Conservation (phyloP, 2,797 vertebrate species). For the Lateolabrax maculatus region DNA sequence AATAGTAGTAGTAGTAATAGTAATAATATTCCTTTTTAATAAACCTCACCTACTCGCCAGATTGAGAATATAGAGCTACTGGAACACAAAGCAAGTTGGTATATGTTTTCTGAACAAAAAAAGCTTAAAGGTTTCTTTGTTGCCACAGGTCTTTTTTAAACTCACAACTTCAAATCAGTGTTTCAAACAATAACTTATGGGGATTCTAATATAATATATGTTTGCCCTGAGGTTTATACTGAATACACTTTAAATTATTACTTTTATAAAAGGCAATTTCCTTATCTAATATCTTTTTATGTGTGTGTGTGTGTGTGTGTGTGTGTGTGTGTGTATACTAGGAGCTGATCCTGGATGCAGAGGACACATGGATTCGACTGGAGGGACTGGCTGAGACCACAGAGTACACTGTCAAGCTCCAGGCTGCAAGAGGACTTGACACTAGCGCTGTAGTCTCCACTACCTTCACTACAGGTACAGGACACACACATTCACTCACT, state of each 20-base stretch:
- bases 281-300: conserved; percentile 2
- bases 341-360: conserved; percentile 97
- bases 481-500: conserved; percentile 6
- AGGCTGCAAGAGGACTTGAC: conserved; percentile 90
- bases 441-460: conserved; percentile 89
- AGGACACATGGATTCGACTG: conserved; percentile 97
- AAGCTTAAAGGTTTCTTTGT: conserved; percentile 33
- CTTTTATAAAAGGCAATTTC: conserved; percentile 1
- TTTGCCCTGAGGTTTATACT: conserved; percentile 41
- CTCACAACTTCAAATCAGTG: conserved; percentile 23
- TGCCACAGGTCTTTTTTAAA: conserved; percentile 26
- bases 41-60: not conserved
- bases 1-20: too few relatives aligned
- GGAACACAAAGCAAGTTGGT: conserved; percentile 10
- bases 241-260: conserved; percentile 39
- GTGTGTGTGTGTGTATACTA: conserved; percentile 58
- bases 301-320: not conserved
- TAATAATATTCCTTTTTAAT: too few relatives aligned
- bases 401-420: conserved; percentile 93
- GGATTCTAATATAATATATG: conserved; percentile 29
- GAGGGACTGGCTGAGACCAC: conserved; percentile 95
- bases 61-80: conserved; percentile 1
- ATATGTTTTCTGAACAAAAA: conserved; percentile 41
- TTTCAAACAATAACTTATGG: conserved; percentile 43
- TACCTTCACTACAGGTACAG: conserved; percentile 92